Evolutionary conservation across 2,888 invertebrate genomes (phyloP).

Genomic region (Yponomeuta malinellus): DNA sequence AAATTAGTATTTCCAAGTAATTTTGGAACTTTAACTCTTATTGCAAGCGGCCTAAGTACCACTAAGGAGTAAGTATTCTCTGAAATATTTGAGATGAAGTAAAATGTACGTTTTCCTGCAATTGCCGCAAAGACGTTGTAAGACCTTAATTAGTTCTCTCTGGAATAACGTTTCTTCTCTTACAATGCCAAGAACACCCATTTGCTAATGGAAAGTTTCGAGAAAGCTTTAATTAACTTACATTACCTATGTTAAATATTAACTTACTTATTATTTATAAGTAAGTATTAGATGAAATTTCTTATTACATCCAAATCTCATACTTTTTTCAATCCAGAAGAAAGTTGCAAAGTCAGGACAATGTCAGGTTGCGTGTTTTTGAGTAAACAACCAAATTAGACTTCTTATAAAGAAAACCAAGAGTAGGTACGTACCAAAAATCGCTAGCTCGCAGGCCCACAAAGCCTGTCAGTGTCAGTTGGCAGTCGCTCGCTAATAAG

Average conservation of each 20-base stretch:
- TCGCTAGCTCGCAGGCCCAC: slow-evolving; percentile 34
- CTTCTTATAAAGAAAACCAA: not conserved
- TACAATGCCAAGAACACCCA: not conserved
- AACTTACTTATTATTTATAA: not conserved
- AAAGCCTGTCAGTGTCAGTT: slow-evolving; percentile 39
- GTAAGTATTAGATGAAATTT: too few species aligned
- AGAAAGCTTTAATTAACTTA: not conserved
- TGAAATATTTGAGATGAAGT: not conserved
- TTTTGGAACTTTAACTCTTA: not conserved
- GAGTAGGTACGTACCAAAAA: slow-evolving; percentile 22
- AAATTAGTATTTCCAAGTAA: not conserved
- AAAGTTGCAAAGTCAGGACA: too few species aligned
- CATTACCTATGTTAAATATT: not conserved
- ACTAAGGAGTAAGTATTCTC: too few species aligned
- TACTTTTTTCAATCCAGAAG: too few species aligned
- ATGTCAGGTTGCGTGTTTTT: not conserved
- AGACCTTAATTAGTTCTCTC: slow-evolving; percentile 22
- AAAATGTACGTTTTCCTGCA: slow-evolving; percentile 6
- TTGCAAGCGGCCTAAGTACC: too few species aligned
- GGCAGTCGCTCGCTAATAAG: slow-evolving; percentile 42
- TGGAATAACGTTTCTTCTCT: slow-evolving; percentile 9
- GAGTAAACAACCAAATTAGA: not conserved
- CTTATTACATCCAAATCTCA: too few species aligned
- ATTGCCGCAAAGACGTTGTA: slow-evolving; percentile 1
- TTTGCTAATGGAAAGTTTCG: not conserved